phyloP scores from a whole-genome alignment of 2,888 invertebrate genomes.

The Periphyllus acericola region DNA sequence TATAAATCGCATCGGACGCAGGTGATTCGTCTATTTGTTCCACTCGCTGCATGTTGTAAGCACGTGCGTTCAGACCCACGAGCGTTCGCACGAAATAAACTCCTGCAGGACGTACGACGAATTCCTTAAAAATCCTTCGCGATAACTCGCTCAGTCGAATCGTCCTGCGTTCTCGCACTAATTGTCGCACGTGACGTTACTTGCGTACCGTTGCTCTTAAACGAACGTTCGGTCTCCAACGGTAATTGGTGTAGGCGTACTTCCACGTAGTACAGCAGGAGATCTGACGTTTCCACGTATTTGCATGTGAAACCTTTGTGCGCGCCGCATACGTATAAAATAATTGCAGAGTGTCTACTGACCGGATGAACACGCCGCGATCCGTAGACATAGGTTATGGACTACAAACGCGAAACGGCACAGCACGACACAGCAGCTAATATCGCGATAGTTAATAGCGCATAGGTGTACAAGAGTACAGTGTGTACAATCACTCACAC shows the following conservation, averaged over 20 bases:
- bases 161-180: not conserved
- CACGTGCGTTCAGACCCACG: not conserved
- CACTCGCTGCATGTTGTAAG: too few species aligned
- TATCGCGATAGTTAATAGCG: too few species aligned
- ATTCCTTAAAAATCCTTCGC: not conserved
- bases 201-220: not conserved
- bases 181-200: not conserved
- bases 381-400: not conserved
- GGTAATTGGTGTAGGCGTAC: not conserved
- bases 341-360: slow-evolving; percentile 28
- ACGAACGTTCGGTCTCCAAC: not conserved
- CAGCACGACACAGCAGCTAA: too few species aligned
- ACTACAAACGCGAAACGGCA: slow-evolving; percentile 14
- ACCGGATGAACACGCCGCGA: not conserved
- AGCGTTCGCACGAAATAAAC: not conserved
- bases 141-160: not conserved
- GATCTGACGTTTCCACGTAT: not conserved
- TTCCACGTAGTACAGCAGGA: not conserved
- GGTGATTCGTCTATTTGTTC: too few species aligned
- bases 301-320: slow-evolving; percentile 1
- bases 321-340: not conserved
- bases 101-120: not conserved
- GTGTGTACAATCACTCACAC: too few species aligned
- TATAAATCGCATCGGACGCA: too few species aligned
- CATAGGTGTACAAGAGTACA: too few species aligned